These are phyloP conservation scores for Labeo calbasu DNA, from an alignment of 2,797 vertebrate species.

Conservation along the genomic window DNA sequence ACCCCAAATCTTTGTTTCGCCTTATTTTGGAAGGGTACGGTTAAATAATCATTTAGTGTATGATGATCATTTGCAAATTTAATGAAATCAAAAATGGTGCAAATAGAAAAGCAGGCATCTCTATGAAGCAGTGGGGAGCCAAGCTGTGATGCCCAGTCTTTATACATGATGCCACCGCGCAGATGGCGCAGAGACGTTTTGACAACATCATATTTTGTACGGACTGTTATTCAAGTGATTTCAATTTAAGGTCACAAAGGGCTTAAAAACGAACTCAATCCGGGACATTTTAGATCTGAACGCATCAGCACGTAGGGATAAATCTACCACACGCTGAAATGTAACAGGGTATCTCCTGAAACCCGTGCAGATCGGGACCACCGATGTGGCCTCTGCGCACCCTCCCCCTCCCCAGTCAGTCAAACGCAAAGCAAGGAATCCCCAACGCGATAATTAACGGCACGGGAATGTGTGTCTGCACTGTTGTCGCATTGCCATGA, in stretches of 20 bases:
- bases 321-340: slow-evolving; percentile 6
- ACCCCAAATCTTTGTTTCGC: not conserved
- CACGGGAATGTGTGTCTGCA: slow-evolving; percentile 65
- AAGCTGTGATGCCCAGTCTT: not conserved
- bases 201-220: slow-evolving; percentile 21
- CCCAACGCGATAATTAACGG: slow-evolving; percentile 72
- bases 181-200: slow-evolving; percentile 22
- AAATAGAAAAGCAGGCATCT: not conserved
- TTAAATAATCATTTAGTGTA: not conserved
- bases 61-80: not conserved
- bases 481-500: slow-evolving; percentile 73
- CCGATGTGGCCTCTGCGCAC: slow-evolving; percentile 27
- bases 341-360: slow-evolving; percentile 31
- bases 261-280: slow-evolving; percentile 11
- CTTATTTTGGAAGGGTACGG: not conserved
- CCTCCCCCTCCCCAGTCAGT: slow-evolving; percentile 29
- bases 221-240: not conserved
- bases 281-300: not conserved
- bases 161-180: slow-evolving; percentile 7
- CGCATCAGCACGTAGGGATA: not conserved
- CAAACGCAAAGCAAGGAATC: slow-evolving; percentile 66
- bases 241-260: slow-evolving; percentile 7
- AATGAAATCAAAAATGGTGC: not conserved
- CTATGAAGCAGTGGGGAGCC: not conserved
- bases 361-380: slow-evolving; percentile 9